Conservation (phyloP, 2,888 invertebrate genomes). For the Drosophila subsilvestris region DNA sequence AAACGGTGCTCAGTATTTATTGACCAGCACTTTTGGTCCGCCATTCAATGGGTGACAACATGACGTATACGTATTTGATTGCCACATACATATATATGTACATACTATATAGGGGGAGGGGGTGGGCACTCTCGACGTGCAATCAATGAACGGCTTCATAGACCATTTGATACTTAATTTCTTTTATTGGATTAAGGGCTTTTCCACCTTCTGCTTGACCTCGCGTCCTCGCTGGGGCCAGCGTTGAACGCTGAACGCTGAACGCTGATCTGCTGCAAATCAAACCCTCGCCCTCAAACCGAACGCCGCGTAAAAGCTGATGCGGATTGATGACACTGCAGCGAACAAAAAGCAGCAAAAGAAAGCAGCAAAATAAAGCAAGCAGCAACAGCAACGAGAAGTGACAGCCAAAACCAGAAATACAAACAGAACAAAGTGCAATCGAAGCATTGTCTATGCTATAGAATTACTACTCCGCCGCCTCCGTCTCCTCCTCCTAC, state of each 20-base stretch:
- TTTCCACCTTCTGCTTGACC: constrained; percentile 24
- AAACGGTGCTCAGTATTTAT: constrained; percentile 22
- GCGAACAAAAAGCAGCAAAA: constrained; percentile 13
- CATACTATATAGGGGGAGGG: too few relatives aligned
- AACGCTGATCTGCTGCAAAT: constrained; percentile 63
- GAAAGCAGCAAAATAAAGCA: background rate
- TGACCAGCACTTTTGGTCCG: constrained; percentile 26
- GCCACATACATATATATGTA: constrained; percentile 11
- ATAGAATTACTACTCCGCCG: constrained; percentile 7
- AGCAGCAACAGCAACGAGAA: background rate
- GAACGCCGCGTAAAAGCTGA: constrained; percentile 45
- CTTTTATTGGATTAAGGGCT: constrained; percentile 74
- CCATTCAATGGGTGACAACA: constrained; percentile 36
- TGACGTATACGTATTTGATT: constrained; percentile 45
- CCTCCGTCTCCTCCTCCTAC: background rate
- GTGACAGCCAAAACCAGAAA: constrained; percentile 21
- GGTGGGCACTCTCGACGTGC: constrained; percentile 5
- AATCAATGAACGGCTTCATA: constrained; percentile 64
- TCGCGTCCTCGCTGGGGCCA: constrained; percentile 24
- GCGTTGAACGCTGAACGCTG: constrained; percentile 30
- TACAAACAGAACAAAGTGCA: constrained; percentile 18
- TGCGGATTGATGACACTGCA: constrained; percentile 54
- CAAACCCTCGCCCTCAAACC: constrained; percentile 39
- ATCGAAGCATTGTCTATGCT: constrained; percentile 9
- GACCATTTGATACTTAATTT: constrained; percentile 74